These are phyloP conservation scores for Notolepis coatsorum DNA, from an alignment of 2,797 vertebrate genomes.

Conservation along the genomic window DNA sequence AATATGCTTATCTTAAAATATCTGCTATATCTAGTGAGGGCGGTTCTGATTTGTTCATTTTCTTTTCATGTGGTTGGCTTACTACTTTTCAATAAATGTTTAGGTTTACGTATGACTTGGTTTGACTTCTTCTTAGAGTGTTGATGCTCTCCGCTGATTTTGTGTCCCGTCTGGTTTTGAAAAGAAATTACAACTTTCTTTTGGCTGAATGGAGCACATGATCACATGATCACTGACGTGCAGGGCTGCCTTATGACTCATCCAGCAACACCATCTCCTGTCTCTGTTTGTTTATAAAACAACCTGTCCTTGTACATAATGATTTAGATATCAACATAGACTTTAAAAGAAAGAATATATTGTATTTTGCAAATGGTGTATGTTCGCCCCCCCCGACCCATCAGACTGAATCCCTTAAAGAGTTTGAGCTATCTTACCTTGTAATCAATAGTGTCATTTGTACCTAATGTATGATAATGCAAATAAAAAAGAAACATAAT, in stretches of 20 bases:
- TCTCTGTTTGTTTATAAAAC: slow-evolving; percentile 49
- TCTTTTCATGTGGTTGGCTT: slow-evolving; percentile 8
- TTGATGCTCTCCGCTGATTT: slow-evolving; percentile 12
- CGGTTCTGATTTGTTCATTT: neutral
- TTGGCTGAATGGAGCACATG: slow-evolving; percentile 47
- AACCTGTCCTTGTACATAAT: slow-evolving; percentile 67
- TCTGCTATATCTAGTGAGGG: neutral
- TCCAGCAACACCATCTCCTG: slow-evolving; percentile 39
- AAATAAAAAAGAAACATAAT: slow-evolving; percentile 70
- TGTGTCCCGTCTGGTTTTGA: slow-evolving; percentile 39
- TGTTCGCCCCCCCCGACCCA: slow-evolving; percentile 56
- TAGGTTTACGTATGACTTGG: neutral
- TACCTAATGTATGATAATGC: slow-evolving; percentile 85
- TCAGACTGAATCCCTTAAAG: slow-evolving; percentile 72
- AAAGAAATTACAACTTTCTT: slow-evolving; percentile 42
- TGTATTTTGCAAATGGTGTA: slow-evolving; percentile 78
- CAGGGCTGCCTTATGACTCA: slow-evolving; percentile 72
- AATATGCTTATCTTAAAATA: neutral
- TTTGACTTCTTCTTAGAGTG: slow-evolving; percentile 10
- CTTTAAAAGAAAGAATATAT: slow-evolving; percentile 71
- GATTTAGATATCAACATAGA: slow-evolving; percentile 66
- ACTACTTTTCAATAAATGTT: neutral
- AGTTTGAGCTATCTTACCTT: slow-evolving; percentile 75
- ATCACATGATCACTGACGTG: slow-evolving; percentile 60
- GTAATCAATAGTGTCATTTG: slow-evolving; percentile 81